Evolutionary conservation across 2,888 invertebrate species (phyloP).

Genomic region (Ophonus ardosiacus): DNA sequence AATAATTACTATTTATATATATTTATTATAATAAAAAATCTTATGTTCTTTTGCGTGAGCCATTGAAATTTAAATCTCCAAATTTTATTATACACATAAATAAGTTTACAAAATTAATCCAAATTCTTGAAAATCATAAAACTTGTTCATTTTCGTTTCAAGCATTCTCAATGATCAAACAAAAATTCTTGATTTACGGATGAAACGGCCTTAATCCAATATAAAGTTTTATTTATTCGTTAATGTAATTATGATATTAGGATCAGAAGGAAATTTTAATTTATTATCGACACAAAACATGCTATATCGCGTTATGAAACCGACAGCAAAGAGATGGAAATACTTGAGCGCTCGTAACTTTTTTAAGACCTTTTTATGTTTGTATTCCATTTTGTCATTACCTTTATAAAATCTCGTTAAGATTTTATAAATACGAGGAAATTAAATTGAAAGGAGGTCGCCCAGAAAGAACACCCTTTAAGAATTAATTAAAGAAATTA

Average conservation of each 20-base stretch:
- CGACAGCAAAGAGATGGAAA: slow-evolving; percentile 31
- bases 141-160: not conserved
- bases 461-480: slow-evolving; percentile 23
- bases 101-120: not conserved
- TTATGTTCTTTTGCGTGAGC: not conserved
- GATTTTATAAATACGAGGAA: slow-evolving; percentile 31
- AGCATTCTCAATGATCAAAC: not conserved
- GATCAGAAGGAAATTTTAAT: slow-evolving; percentile 38
- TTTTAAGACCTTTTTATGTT: slow-evolving; percentile 55
- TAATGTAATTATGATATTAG: slow-evolving; percentile 14
- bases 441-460: slow-evolving; percentile 47
- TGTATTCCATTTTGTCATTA: slow-evolving; percentile 49
- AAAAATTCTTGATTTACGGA: not conserved
- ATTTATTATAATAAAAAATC: not conserved
- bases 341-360: slow-evolving; percentile 47
- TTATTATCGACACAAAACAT: slow-evolving; percentile 50
- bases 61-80: not conserved
- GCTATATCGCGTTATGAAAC: slow-evolving; percentile 30
- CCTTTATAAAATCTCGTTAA: slow-evolving; percentile 51
- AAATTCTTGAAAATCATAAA: not conserved
- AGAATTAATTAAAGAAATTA: slow-evolving; percentile 31
- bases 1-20: too few species aligned
- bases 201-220: not conserved
- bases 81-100: not conserved
- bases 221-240: not conserved